Conservation (phyloP, 2,113 vertebrate genomes). For the Nymphicus hollandicus region DNA sequence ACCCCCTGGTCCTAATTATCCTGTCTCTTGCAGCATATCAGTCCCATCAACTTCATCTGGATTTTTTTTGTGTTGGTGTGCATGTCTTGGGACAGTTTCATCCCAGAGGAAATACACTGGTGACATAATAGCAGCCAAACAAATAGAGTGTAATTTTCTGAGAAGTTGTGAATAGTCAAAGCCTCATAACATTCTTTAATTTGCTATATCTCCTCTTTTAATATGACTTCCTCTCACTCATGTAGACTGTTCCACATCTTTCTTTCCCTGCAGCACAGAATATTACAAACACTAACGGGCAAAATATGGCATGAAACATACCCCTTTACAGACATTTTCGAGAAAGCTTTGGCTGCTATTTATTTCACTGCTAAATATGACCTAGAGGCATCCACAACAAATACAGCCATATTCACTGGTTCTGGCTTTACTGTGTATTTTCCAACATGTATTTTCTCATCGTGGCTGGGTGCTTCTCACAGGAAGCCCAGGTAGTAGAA, state of each 20-base stretch:
- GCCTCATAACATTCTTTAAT: background rate
- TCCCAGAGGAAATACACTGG: background rate
- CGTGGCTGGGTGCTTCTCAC: background rate
- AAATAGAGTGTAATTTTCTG: background rate
- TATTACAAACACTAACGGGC: background rate
- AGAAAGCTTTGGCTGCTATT: background rate
- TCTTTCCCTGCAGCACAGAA: background rate
- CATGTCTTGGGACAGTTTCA: background rate
- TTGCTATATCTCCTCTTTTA: background rate
- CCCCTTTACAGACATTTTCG: background rate
- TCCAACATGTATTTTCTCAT: background rate
- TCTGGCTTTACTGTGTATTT: background rate
- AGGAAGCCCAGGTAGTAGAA: conserved; percentile 6
- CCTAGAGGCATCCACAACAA: background rate
- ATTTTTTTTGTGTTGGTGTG: background rate
- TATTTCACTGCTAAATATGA: background rate
- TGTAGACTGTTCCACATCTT: background rate
- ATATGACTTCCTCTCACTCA: background rate
- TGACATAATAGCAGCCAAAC: background rate
- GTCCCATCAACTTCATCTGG: background rate
- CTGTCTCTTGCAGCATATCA: background rate
- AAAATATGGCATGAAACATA: background rate
- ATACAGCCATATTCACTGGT: background rate
- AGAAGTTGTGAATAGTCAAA: background rate
- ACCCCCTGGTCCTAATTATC: background rate